phyloP scores from a whole-genome alignment of 2,113 vertebrate species.

The Zosterops hypoxanthus region DNA sequence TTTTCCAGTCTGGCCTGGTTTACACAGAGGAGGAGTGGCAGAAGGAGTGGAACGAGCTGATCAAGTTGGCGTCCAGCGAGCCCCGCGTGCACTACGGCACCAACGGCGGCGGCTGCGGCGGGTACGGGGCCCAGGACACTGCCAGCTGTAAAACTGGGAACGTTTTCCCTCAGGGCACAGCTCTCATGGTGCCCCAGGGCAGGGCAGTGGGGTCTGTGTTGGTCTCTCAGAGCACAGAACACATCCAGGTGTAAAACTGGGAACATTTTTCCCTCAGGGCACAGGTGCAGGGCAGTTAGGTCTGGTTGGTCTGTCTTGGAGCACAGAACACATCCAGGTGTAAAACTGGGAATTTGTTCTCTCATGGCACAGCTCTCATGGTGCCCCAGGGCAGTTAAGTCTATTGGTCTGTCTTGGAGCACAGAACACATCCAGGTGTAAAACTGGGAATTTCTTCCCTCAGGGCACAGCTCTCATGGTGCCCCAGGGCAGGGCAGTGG shows the following conservation, averaged over 20 bases:
- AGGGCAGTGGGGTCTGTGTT: too few relatives aligned
- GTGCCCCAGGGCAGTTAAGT: too few relatives aligned
- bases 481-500: too few relatives aligned
- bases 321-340: too few relatives aligned
- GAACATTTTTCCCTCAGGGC: accelerated
- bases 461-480: too few relatives aligned
- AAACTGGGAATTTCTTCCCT: too few relatives aligned
- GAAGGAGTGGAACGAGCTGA: conserved; percentile 95
- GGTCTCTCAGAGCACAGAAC: too few relatives aligned
- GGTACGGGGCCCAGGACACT: conserved; percentile 52
- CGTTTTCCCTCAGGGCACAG: accelerated
- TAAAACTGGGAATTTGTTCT: too few relatives aligned
- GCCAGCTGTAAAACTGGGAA: accelerated
- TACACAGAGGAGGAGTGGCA: conserved; percentile 99
- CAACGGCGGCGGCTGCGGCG: conserved; percentile 79
- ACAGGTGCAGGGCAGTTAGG: background rate
- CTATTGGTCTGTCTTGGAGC: too few relatives aligned
- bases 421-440: too few relatives aligned
- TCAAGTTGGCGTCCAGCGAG: conserved; percentile 90
- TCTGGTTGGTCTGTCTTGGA: too few relatives aligned
- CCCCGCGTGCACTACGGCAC: conserved; percentile 89
- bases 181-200: accelerated
- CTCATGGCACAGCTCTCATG: too few relatives aligned
- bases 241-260: accelerated
- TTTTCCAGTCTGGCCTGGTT: conserved; percentile 89